Conservation (phyloP, 2,113 vertebrate genomes). For the Phyllostomus hastatus region DNA sequence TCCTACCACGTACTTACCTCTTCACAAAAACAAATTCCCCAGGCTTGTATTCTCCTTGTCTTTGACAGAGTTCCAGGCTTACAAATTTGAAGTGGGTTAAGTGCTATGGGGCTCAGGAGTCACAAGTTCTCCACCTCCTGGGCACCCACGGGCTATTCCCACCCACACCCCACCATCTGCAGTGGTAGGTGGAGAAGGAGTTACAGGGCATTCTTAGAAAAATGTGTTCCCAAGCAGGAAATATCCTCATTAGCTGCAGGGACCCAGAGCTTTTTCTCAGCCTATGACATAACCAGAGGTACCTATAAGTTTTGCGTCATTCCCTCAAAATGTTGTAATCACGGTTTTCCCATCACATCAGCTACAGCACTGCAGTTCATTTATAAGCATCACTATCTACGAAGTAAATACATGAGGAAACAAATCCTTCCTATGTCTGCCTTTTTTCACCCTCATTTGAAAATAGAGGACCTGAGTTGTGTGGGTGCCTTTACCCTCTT, state of each 20-base stretch:
- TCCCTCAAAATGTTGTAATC: neutral
- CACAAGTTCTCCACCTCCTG: neutral
- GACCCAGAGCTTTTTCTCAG: neutral
- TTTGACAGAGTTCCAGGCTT: neutral
- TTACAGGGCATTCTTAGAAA: neutral
- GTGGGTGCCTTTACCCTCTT: neutral
- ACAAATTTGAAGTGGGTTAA: neutral
- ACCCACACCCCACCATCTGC: accelerated
- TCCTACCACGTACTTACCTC: too few species aligned
- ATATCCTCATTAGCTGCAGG: neutral
- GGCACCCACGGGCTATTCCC: accelerated
- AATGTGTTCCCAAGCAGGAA: neutral
- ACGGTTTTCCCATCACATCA: neutral
- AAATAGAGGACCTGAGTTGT: neutral
- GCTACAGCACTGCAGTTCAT: neutral
- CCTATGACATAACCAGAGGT: neutral
- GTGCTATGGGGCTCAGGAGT: too few species aligned
- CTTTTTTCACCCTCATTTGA: neutral
- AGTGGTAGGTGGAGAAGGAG: accelerated
- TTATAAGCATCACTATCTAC: neutral
- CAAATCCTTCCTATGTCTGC: neutral
- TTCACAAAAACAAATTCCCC: neutral
- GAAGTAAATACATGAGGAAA: neutral
- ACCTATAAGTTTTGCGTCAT: too few species aligned
- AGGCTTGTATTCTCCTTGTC: neutral